A percentile compares a stretch with the other conserved stretches of the same genome.
Conservation (phyloP, 1,140 invertebrate species). For the Colletes latitarsis region DNA sequence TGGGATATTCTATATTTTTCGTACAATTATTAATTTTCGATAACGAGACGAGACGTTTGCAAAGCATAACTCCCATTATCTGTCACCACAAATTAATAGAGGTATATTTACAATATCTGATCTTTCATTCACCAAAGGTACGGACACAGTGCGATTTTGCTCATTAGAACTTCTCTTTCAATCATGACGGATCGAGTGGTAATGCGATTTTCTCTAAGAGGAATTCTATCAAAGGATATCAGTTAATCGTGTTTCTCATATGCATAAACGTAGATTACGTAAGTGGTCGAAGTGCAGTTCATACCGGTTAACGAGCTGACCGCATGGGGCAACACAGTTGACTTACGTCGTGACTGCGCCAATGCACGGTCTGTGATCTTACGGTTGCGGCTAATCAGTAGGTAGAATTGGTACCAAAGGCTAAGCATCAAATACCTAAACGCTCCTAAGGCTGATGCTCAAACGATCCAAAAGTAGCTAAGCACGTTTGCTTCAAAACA, state of each 20-base stretch:
- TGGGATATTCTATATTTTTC: no score
- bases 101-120: not conserved
- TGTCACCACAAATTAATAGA: not conserved
- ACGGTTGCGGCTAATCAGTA: constrained; percentile 60
- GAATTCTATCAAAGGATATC: constrained; percentile 55
- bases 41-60: no score
- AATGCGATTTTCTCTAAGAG: not conserved
- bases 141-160: not conserved
- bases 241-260: constrained; percentile 43
- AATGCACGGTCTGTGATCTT: constrained; percentile 58
- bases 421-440: constrained; percentile 11
- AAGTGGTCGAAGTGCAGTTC: constrained; percentile 41
- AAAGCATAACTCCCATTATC: no score
- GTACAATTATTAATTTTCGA: no score
- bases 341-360: constrained; percentile 41
- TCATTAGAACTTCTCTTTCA: not conserved
- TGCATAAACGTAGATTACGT: constrained; percentile 51
- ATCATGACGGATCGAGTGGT: not conserved
- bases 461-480: not conserved
- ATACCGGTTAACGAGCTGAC: constrained; percentile 64
- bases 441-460: not conserved
- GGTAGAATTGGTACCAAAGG: constrained; percentile 53
- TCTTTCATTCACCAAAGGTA: not conserved
- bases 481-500: not conserved
- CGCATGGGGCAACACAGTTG: constrained; percentile 53